Conservation (phyloP, 2,797 vertebrate genomes). For the Neoniphon sammara region DNA sequence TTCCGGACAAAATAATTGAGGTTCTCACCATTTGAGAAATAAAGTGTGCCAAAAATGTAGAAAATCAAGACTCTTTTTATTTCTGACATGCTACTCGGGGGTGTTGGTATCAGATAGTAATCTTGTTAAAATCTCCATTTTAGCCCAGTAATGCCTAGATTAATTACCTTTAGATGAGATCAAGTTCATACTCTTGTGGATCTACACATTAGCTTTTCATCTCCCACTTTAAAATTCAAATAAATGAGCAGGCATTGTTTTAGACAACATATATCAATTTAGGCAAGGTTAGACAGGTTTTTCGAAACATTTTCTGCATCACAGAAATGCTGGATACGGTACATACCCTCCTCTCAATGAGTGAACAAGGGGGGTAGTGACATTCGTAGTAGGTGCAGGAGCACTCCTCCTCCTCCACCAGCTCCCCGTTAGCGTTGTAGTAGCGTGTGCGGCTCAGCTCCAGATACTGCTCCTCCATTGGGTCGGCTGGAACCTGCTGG, state of each 20-base stretch:
- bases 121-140: no score
- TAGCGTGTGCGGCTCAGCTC: constrained; percentile 96
- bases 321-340: background rate
- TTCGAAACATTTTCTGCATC: background rate
- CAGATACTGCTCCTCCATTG: constrained; percentile 97
- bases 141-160: no score
- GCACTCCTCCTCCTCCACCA: constrained; percentile 97
- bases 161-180: no score
- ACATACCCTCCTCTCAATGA: constrained; percentile 97
- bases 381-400: constrained; percentile 99
- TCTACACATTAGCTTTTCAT: background rate
- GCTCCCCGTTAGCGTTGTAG: constrained; percentile 97
- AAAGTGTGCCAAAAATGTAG: no score
- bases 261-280: background rate
- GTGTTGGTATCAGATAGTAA: no score
- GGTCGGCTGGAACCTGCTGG: constrained; percentile 97
- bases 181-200: background rate
- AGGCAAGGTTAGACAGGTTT: background rate
- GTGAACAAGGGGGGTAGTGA: constrained; percentile 97
- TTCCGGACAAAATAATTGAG: no score
- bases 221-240: background rate
- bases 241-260: background rate
- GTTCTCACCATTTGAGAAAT: no score
- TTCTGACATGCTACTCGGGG: no score
- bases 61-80: no score